Evolutionary conservation across 2,113 vertebrate genomes (phyloP).

Genomic region (Cyprinodon variegatus): DNA sequence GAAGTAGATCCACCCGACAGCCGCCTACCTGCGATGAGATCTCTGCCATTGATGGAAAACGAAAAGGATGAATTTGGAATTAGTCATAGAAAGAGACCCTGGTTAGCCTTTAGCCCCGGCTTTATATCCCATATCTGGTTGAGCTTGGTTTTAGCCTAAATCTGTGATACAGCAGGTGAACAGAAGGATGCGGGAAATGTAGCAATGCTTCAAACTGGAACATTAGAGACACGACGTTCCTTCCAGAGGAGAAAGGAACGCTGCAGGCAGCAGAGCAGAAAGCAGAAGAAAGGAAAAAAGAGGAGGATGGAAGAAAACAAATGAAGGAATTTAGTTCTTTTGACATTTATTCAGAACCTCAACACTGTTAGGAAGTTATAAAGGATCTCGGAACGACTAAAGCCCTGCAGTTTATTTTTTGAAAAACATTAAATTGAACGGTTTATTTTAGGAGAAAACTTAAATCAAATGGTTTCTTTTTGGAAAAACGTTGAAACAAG

Average conservation of each 20-base stretch:
- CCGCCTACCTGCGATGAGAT: conserved; percentile 34
- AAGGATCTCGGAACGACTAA: too few species aligned
- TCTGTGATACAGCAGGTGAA: conserved; percentile 26
- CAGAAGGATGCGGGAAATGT: background rate
- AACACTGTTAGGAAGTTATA: background rate
- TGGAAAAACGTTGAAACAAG: too few species aligned
- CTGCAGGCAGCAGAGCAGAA: background rate
- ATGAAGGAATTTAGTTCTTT: conserved; percentile 10
- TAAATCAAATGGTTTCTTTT: too few species aligned
- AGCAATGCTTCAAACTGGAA: conserved; percentile 17
- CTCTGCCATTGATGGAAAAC: background rate
- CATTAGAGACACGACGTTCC: conserved; percentile 24
- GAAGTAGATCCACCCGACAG: background rate
- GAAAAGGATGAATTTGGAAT: background rate
- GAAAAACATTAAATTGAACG: too few species aligned
- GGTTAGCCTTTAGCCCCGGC: conserved; percentile 8
- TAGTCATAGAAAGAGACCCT: background rate
- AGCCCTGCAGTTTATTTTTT: too few species aligned
- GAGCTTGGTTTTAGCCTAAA: background rate
- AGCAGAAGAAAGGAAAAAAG: conserved; percentile 1
- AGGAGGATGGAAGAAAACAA: conserved; percentile 1
- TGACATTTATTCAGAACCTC: conserved; percentile 17
- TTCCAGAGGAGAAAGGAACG: conserved; percentile 29
- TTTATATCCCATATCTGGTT: conserved; percentile 13
- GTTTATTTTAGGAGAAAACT: too few species aligned